Evolutionary conservation across 2,888 invertebrate species (phyloP).

Genomic region (Euplagia quadripunctaria): DNA sequence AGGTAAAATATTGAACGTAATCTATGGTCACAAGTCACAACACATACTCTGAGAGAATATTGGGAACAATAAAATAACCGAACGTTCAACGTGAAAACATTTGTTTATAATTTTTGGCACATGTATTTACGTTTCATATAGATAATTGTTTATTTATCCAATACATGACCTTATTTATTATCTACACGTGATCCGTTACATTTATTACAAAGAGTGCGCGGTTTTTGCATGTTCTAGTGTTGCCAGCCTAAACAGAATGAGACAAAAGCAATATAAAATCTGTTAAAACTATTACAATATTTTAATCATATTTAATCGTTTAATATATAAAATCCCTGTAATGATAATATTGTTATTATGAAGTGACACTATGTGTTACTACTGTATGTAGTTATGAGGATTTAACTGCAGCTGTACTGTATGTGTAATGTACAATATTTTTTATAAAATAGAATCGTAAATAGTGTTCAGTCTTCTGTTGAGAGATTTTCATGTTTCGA

Average conservation of each 20-base stretch:
- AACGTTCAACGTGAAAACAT: constrained; percentile 37
- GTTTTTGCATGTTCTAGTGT: constrained; percentile 41
- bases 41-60: constrained; percentile 51
- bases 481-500: constrained; percentile 69
- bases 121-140: constrained; percentile 69
- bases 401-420: constrained; percentile 67
- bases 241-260: constrained; percentile 64
- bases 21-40: constrained; percentile 74
- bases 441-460: constrained; percentile 86
- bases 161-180: constrained; percentile 61
- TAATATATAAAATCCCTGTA: constrained; percentile 87
- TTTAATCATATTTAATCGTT: constrained; percentile 82
- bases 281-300: constrained; percentile 82
- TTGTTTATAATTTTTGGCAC: constrained; percentile 74
- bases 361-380: constrained; percentile 73
- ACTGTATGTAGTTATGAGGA: constrained; percentile 51
- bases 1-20: constrained; percentile 79
- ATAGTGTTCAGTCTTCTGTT: constrained; percentile 86
- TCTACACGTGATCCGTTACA: constrained; percentile 54
- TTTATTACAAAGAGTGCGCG: constrained; percentile 54
- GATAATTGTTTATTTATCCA: constrained; percentile 59
- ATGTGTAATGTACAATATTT: constrained; percentile 79
- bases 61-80: constrained; percentile 33
- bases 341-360: constrained; percentile 85
- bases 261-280: constrained; percentile 75